Conservation (phyloP, 2,113 vertebrate genomes). For the Melanerpes formicivorus region DNA sequence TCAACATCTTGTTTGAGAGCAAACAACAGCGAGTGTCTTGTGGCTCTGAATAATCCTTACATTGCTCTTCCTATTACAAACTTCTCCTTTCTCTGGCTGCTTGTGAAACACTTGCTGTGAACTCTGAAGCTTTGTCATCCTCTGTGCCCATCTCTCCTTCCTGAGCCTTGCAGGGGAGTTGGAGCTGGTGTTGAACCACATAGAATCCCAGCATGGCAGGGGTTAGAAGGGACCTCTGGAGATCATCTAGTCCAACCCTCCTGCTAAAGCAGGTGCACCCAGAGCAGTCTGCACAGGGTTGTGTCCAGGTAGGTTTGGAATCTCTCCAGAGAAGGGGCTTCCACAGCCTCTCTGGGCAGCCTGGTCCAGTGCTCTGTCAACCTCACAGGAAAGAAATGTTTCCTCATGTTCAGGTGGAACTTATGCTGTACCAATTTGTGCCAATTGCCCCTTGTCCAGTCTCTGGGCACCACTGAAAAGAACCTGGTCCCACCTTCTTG, state of each 20-base stretch:
- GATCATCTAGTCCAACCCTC: not conserved
- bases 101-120: not conserved
- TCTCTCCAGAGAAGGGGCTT: not conserved
- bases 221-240: not conserved
- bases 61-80: not conserved
- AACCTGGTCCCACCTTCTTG: too few species aligned
- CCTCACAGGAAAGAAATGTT: not conserved
- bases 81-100: slow-evolving; percentile 6
- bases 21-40: fast-evolving
- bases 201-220: not conserved
- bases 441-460: too few species aligned
- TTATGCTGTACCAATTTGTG: too few species aligned
- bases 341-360: not conserved
- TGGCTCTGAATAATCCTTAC: slow-evolving; percentile 31
- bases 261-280: not conserved
- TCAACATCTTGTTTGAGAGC: not conserved
- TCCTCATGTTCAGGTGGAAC: not conserved
- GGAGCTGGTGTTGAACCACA: not conserved
- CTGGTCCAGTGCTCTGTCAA: not conserved
- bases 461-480: too few species aligned
- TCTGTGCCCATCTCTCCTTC: fast-evolving
- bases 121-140: not conserved
- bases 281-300: not conserved
- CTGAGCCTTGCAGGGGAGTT: not conserved
- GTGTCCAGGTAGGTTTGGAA: too few species aligned